Evolutionary conservation across 2,888 invertebrate genomes (phyloP).

Genomic region (Drosophila setosimentum): DNA sequence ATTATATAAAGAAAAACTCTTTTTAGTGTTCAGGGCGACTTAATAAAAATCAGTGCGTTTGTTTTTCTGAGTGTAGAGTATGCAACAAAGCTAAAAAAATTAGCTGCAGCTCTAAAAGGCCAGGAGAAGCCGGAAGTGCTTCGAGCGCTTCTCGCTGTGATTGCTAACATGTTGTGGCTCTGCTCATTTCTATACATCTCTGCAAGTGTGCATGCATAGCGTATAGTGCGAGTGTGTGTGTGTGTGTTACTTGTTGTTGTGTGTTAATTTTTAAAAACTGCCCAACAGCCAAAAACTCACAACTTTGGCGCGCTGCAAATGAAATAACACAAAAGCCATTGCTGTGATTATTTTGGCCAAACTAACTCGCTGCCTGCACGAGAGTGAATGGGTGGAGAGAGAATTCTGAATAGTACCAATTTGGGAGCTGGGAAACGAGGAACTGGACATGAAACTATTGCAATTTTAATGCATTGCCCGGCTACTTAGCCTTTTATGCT

Average conservation of each 20-base stretch:
- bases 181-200: slow-evolving; percentile 33
- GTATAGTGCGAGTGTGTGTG: slow-evolving; percentile 16
- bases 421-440: slow-evolving; percentile 54
- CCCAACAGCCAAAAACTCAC: slow-evolving; percentile 68
- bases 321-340: slow-evolving; percentile 75
- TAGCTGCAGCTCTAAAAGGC: slow-evolving; percentile 42
- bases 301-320: slow-evolving; percentile 65
- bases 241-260: slow-evolving; percentile 44
- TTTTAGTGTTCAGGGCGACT: background rate
- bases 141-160: slow-evolving; percentile 58
- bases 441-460: slow-evolving; percentile 63
- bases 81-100: background rate
- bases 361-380: background rate
- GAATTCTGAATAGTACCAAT: slow-evolving; percentile 17
- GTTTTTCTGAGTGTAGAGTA: slow-evolving; percentile 2
- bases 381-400: background rate
- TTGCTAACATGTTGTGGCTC: slow-evolving; percentile 67
- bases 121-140: slow-evolving; percentile 64
- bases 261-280: slow-evolving; percentile 79
- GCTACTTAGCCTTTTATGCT: slow-evolving; percentile 62
- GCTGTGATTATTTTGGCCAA: slow-evolving; percentile 71
- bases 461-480: slow-evolving; percentile 70
- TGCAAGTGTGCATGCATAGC: slow-evolving; percentile 14
- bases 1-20: background rate
- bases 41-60: background rate